A percentile compares a stretch with the other conserved stretches of the same genome.
Conservation (phyloP, 2,113 vertebrate genomes). For the Psittacula cyanocephala region DNA sequence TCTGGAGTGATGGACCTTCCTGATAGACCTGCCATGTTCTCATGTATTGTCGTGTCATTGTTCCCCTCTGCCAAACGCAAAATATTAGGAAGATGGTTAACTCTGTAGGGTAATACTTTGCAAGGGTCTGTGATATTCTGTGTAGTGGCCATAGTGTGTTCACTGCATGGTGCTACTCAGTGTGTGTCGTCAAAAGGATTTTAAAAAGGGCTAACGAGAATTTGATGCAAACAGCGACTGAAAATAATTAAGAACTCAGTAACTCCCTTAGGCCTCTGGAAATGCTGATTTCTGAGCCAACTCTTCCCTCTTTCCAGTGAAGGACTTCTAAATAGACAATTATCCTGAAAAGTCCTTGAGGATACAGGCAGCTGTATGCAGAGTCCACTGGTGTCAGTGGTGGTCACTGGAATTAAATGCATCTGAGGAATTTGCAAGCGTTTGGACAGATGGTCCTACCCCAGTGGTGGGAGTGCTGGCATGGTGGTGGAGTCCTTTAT, state of each 20-base stretch:
- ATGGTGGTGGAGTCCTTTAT: rapidly evolving
- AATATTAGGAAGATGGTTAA: background rate
- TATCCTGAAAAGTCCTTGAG: background rate
- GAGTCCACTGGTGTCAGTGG: rapidly evolving
- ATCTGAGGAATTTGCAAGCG: background rate
- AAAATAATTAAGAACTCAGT: background rate
- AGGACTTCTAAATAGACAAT: rapidly evolving
- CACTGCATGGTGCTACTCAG: background rate
- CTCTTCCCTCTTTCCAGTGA: background rate
- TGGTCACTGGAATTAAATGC: background rate
- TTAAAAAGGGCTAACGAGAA: background rate
- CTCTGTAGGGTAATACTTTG: background rate
- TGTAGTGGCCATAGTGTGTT: background rate
- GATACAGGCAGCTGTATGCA: background rate
- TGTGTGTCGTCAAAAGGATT: background rate
- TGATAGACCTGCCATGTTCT: background rate
- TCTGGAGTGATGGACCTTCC: background rate
- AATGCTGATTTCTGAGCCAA: background rate
- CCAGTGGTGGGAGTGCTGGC: no score
- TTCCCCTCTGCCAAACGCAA: background rate
- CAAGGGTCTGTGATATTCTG: background rate
- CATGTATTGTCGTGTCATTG: background rate
- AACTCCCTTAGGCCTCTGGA: background rate
- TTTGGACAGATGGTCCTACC: background rate
- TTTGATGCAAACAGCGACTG: background rate